Conservation (phyloP, 1,140 invertebrate species). For the Vollenhovia emeryi region DNA sequence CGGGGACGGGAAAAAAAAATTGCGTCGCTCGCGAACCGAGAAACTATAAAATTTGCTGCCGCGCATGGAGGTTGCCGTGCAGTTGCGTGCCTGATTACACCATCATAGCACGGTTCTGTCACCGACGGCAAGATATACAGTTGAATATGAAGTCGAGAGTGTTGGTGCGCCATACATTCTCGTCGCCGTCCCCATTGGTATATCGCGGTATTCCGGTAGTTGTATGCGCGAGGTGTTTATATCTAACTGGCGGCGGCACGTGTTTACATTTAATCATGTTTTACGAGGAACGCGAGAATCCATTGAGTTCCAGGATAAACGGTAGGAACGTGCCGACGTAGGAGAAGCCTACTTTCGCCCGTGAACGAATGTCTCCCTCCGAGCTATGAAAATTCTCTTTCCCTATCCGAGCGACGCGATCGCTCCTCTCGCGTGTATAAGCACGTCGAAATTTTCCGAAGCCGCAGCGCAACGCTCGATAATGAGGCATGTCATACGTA, state of each 20-base stretch:
- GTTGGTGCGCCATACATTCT: background rate
- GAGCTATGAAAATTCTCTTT: conserved; percentile 20
- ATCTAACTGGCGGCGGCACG: conserved; percentile 53
- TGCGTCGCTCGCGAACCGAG: background rate
- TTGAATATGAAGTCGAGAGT: background rate
- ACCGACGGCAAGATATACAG: background rate
- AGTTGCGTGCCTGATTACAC: conserved; percentile 22
- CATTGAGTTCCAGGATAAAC: conserved; percentile 49
- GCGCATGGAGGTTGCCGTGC: background rate
- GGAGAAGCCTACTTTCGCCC: conserved; percentile 34
- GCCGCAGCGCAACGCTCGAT: conserved; percentile 27
- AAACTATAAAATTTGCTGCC: conserved; percentile 20
- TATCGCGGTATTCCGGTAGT: conserved; percentile 2
- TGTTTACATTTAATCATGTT: conserved; percentile 66
- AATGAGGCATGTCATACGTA: conserved; percentile 62
- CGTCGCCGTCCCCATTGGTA: background rate
- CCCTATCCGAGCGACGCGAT: background rate
- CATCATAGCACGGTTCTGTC: background rate
- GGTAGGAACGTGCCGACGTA: conserved; percentile 33
- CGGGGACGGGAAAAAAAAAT: background rate
- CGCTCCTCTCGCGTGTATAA: background rate
- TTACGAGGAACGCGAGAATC: conserved; percentile 55
- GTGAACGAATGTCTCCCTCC: conserved; percentile 46
- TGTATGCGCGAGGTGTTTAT: conserved; percentile 39
- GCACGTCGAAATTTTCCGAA: conserved; percentile 50